Percentiles rank a stretch among this genome's conserved stretches.
phyloP scores from a whole-genome alignment of 2,888 invertebrate genomes.

The Didymodactylos carnosus region DNA sequence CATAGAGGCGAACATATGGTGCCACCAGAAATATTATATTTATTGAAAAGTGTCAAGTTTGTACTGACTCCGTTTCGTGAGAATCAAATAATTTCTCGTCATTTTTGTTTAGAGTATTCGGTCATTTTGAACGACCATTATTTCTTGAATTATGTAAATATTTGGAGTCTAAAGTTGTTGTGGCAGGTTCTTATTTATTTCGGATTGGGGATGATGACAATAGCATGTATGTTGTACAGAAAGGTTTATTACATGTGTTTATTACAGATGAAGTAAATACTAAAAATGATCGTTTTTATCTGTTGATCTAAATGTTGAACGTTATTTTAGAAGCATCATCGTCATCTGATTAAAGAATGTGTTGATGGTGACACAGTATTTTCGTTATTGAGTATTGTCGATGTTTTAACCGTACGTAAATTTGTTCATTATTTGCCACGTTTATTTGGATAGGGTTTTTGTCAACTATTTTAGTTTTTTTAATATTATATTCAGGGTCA shows the following conservation, averaged over 20 bases:
- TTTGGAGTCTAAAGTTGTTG: constrained; percentile 64
- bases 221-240: constrained; percentile 88
- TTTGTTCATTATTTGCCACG: too few relatives aligned
- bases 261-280: constrained; percentile 31
- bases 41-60: constrained; percentile 11
- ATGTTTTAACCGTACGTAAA: constrained; percentile 69
- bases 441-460: constrained; percentile 15
- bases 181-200: constrained; percentile 70
- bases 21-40: constrained; percentile 3
- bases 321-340: constrained; percentile 1
- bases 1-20: neutral
- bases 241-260: constrained; percentile 69
- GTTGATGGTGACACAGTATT: constrained; percentile 80
- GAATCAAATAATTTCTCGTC: too few relatives aligned
- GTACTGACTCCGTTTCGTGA: too few relatives aligned
- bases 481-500: constrained; percentile 19
- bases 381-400: constrained; percentile 81
- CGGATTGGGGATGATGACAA: constrained; percentile 76
- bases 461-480: neutral
- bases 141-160: constrained; percentile 84
- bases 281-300: too few relatives aligned
- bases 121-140: constrained; percentile 86
- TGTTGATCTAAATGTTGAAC: constrained; percentile 7
- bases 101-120: constrained; percentile 61
- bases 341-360: constrained; percentile 47